A percentile compares a stretch with the other conserved stretches of the same genome.
Conservation (phyloP, 1,140 invertebrate genomes). For the Popillia japonica region DNA sequence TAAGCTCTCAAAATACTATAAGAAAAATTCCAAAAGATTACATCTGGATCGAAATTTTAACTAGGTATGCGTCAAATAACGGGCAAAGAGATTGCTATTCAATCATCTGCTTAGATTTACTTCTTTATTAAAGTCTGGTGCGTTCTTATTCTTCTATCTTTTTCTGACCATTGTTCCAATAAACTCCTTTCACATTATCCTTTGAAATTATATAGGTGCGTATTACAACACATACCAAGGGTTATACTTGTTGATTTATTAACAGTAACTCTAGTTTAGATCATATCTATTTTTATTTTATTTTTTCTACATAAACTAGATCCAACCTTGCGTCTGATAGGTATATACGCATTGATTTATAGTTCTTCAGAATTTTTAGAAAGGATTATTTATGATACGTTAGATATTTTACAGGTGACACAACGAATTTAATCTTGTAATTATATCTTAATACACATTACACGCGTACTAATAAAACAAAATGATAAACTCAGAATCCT, state of each 20-base stretch:
- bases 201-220: no score
- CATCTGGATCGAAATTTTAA: no score
- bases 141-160: no score
- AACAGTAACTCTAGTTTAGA: background rate
- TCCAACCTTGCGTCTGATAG: background rate
- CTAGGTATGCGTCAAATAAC: no score
- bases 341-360: background rate
- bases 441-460: background rate
- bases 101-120: no score
- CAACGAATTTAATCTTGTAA: background rate
- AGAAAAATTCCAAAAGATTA: no score
- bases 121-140: no score
- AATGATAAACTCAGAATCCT: background rate
- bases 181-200: no score
- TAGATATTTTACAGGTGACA: slow-evolving; percentile 21
- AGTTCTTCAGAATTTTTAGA: slow-evolving; percentile 28
- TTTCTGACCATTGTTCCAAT: no score
- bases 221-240: no score
- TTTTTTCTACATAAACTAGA: background rate
- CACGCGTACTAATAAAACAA: slow-evolving; percentile 3
- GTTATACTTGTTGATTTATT: no score
- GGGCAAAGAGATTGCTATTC: no score
- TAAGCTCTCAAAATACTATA: background rate
- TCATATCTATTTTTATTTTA: slow-evolving; percentile 22
- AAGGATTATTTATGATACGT: slow-evolving; percentile 21